A percentile compares a stretch with the other conserved stretches of the same genome.
Evolutionary conservation across 2,113 vertebrate genomes (phyloP).

Genomic region (Leucoraja erinaceus): DNA sequence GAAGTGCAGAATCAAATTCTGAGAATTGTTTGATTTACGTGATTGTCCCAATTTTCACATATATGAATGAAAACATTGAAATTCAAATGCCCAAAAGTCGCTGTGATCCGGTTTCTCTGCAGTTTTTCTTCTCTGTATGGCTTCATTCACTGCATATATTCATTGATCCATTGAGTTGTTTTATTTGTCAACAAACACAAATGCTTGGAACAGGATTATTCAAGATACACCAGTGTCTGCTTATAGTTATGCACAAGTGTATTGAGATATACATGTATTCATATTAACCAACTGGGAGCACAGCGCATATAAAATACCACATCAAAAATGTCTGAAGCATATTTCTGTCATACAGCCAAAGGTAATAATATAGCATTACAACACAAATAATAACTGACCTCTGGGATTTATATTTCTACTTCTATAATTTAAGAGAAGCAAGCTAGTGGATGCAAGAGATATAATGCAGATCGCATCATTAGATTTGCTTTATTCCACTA

Average conservation of each 20-base stretch:
- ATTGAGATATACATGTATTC: neutral
- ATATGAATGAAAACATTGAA: too few relatives aligned
- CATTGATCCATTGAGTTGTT: neutral
- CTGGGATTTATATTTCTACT: neutral
- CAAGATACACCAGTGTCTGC: neutral
- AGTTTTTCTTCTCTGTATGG: neutral
- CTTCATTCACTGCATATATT: neutral
- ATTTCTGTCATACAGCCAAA: neutral
- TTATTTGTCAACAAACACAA: neutral
- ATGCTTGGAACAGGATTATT: neutral
- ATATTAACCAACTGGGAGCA: neutral
- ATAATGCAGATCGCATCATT: neutral
- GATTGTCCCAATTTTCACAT: too few relatives aligned
- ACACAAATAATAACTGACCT: too few relatives aligned
- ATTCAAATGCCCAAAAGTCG: too few relatives aligned
- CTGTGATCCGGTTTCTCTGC: too few relatives aligned
- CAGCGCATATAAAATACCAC: too few relatives aligned
- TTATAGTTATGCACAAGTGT: neutral
- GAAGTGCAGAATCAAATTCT: too few relatives aligned
- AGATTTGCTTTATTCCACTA: neutral
- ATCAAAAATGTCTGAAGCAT: too few relatives aligned
- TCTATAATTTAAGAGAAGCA: neutral
- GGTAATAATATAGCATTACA: neutral
- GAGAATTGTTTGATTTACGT: too few relatives aligned
- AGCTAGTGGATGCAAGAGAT: neutral